These are phyloP conservation scores for Hirundo rustica DNA, from an alignment of 2,797 vertebrate genomes.

Conservation along the genomic window DNA sequence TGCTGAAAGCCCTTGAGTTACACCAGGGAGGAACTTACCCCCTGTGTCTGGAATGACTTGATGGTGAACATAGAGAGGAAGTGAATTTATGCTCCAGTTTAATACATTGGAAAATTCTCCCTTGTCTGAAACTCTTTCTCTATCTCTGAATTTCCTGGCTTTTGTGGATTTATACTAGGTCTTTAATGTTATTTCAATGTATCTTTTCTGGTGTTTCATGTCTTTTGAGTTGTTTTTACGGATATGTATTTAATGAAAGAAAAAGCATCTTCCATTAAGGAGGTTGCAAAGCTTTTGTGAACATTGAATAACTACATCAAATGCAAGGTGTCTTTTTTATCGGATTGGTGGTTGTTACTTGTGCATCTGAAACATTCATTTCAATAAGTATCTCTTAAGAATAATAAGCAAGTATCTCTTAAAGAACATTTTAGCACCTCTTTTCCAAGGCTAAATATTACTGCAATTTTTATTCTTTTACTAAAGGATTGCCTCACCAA, in stretches of 20 bases:
- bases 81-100: constrained; percentile 56
- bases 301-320: not conserved
- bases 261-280: constrained; percentile 44
- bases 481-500: not conserved
- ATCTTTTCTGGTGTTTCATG: constrained; percentile 58
- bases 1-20: constrained; percentile 35
- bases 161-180: constrained; percentile 65
- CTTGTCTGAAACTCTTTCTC: constrained; percentile 52
- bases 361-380: not conserved
- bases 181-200: constrained; percentile 61
- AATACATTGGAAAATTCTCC: constrained; percentile 59
- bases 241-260: constrained; percentile 52
- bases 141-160: constrained; percentile 70
- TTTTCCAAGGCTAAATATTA: not conserved
- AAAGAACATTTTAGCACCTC: not conserved
- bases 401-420: not conserved
- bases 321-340: not conserved
- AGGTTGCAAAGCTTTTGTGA: constrained; percentile 19
- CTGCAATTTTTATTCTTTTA: not conserved
- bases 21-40: constrained; percentile 12
- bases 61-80: constrained; percentile 61
- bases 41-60: constrained; percentile 46
- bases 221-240: constrained; percentile 58
- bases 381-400: not conserved
- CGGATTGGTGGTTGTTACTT: not conserved